Evolutionary conservation across 2,888 invertebrate genomes (phyloP).

Genomic region (Psylliodes chrysocephalus): DNA sequence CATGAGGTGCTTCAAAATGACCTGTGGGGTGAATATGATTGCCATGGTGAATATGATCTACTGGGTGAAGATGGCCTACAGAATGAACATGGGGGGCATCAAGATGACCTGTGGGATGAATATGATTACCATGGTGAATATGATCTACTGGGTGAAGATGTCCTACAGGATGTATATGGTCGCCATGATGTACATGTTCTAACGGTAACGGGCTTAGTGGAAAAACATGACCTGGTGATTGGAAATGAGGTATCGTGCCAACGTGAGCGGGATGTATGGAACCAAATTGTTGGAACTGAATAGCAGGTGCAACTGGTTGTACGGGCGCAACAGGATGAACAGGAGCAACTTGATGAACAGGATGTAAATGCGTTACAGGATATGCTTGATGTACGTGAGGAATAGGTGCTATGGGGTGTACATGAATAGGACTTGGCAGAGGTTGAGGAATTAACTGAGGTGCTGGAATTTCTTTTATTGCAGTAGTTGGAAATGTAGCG

Average conservation of each 20-base stretch:
- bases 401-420: constrained; percentile 24
- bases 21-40: constrained; percentile 11
- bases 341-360: constrained; percentile 18
- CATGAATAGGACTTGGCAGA: constrained; percentile 5
- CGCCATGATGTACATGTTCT: constrained; percentile 12
- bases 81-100: too few relatives aligned
- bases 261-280: constrained; percentile 1
- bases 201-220: not conserved
- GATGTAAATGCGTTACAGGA: constrained; percentile 23
- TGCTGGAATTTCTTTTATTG: constrained; percentile 45
- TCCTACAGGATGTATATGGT: constrained; percentile 2
- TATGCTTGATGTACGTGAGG: constrained; percentile 23
- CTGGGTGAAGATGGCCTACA: not conserved
- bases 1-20: constrained; percentile 17
- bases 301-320: constrained; percentile 17
- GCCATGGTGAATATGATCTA: constrained; percentile 14
- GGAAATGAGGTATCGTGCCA: constrained; percentile 6
- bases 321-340: constrained; percentile 11
- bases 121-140: constrained; percentile 1
- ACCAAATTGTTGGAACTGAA: not conserved
- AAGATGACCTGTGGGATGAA: constrained; percentile 7
- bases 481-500: constrained; percentile 50
- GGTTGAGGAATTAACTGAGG: constrained; percentile 39
- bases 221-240: constrained; percentile 1
- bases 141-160: constrained; percentile 3